Evolutionary conservation across 2,113 vertebrate genomes (phyloP), one percentile per base, ranked within the genome.

Genomic region (Coptodon rendalli): DNA sequence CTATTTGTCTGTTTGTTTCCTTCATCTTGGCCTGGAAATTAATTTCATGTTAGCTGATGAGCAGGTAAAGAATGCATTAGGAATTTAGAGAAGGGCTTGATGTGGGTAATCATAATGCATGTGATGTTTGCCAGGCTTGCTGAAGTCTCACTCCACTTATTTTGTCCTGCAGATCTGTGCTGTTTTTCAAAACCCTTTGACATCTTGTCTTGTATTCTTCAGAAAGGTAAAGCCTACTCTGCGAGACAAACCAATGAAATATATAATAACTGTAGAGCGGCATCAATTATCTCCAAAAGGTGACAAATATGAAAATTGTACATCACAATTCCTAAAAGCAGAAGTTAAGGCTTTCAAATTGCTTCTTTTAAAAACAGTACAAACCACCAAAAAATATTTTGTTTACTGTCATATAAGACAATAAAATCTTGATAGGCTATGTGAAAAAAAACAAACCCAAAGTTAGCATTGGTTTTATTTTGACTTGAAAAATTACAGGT

Each of bases 21-120:
- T 85, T 89, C 68, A 78, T 84, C 84, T 86, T 80, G 9, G 71
- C 89, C 85, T 82, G 91, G 83, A 90, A 91, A 91, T 81, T 78
- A 83, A 76, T 91, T 88, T 89, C 88, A 80, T 80, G 50, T 50
- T 78, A 11, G 66, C 83, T 22, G 27, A 92, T 85, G 90, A 93
- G 80, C 52, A 86, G 83, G 80, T 88, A 93, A 85, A 92, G 79
- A 36, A 56, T 38, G 36, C 88, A 90, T 94, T 63, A 81, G 88
- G 88, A 90, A 93, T 95, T 94, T 80, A 94, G 76, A 48, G 38
- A 36, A 29, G 24, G 17, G 40, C 68, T 85, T 91, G 82, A 66
- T 59, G 63, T 16, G 11, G 81, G 78, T 88, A 87, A 85, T 87
- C 63, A 86, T 89, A 86, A 85, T 88, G 48, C 68, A 43, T 78